Conservation (phyloP, 2,113 vertebrate species). For the Anoplopoma fimbria region DNA sequence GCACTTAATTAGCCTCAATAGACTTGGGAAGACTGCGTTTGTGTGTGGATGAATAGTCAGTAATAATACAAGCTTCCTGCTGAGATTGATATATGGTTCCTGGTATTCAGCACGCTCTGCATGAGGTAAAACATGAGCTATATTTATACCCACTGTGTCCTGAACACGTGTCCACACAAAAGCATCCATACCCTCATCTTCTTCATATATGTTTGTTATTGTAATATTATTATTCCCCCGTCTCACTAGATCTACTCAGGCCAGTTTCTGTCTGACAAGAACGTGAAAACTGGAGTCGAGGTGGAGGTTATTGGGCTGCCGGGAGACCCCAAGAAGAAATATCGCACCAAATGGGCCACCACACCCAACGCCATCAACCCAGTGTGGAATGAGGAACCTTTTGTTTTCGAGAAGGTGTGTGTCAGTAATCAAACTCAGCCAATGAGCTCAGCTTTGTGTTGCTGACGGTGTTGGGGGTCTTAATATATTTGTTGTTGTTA, state of each 20-base stretch:
- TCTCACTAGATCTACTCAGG: slow-evolving; percentile 91
- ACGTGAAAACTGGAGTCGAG: slow-evolving; percentile 92
- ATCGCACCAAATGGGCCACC: slow-evolving; percentile 91
- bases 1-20: slow-evolving; percentile 6
- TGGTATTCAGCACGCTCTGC: slow-evolving; percentile 51
- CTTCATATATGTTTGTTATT: background rate
- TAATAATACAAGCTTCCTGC: slow-evolving; percentile 49
- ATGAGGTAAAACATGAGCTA: slow-evolving; percentile 32
- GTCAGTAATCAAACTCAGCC: background rate
- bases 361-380: slow-evolving; percentile 94
- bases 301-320: slow-evolving; percentile 95
- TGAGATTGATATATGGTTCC: slow-evolving; percentile 52
- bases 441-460: background rate
- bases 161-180: slow-evolving; percentile 23
- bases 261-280: slow-evolving; percentile 96
- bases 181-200: background rate
- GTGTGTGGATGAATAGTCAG: background rate
- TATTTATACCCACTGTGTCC: slow-evolving; percentile 43
- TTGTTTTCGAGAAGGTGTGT: slow-evolving; percentile 96
- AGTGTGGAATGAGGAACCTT: slow-evolving; percentile 96
- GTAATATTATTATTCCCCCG: background rate
- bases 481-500: slow-evolving; percentile 44
- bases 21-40: background rate
- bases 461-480: background rate
- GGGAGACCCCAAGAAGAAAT: slow-evolving; percentile 94